Base-by-base conservation (phyloP, 2,888 invertebrate species). In the Pherbina coryleti region DNA sequence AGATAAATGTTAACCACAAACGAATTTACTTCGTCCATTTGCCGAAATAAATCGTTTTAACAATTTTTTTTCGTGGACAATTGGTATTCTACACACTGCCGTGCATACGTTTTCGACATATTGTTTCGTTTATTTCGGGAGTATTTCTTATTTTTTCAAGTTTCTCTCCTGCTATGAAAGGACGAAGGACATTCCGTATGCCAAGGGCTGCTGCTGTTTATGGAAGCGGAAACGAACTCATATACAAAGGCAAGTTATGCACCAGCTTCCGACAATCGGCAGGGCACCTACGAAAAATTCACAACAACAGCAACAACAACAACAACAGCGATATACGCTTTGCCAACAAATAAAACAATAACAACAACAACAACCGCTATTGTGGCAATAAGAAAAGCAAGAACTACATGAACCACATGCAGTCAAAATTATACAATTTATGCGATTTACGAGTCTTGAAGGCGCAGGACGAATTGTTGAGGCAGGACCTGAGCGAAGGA, bases 361-460 rank as follows among this genome's bases (percentile, higher is more conserved):
- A 53, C 7, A 71, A 3, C n/a, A 49, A 19, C 25, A 17, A 72
- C 37, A 34, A 37, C 22, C 7, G 60, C 72, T 44, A 72, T 22
- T 31, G 25, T 5, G 31, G 17, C 14, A 72, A 72, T n/a, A 55
- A 72, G 31, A 37, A 34, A 25, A 55, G 57, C 22, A 72, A 28
- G 34, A 75, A 64, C 62, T 75, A 73, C 75, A 44, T 67, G 76
- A 83, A 84, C 81, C 82, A 84, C 83, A 85, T 85, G 83, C 84
- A 85, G 85, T 85, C 83, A 84, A 84, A 87, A 84, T 87, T 85
- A 85, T 85, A 87, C 84, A 87, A 87, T 87, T 87, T 85, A 85
- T 86, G 85, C 84, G 84, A 85, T 83, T 85, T 84, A 85, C 86
- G 83, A 83, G 82, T 74, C 67, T 79, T 71, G n/a, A 14, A n/a